Percentiles rank a stretch among this genome's conserved stretches.
Conservation (phyloP, 2,888 invertebrate species). For the Selenia dentaria region DNA sequence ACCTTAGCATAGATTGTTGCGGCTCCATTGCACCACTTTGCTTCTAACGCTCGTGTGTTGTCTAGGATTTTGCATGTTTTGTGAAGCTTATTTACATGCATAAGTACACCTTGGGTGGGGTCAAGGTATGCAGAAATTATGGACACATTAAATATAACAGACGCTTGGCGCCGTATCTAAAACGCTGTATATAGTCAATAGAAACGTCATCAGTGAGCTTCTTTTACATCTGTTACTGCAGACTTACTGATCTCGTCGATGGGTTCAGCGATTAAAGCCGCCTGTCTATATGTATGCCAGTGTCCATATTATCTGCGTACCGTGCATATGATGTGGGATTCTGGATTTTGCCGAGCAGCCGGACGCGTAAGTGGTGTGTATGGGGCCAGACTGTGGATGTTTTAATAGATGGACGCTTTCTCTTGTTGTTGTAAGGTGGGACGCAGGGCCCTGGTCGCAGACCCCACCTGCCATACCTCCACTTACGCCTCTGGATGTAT, state of each 20-base stretch:
- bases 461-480: slow-evolving; percentile 84
- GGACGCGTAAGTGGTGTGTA: slow-evolving; percentile 81
- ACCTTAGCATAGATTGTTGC: slow-evolving; percentile 51
- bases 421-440: slow-evolving; percentile 84
- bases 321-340: slow-evolving; percentile 14
- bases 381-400: slow-evolving; percentile 68
- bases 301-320: slow-evolving; percentile 11
- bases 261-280: slow-evolving; percentile 2
- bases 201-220: neutral
- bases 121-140: slow-evolving; percentile 14
- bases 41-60: slow-evolving; percentile 70
- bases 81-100: slow-evolving; percentile 6
- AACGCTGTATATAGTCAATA: neutral
- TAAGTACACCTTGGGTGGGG: slow-evolving; percentile 1
- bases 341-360: slow-evolving; percentile 57
- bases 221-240: neutral
- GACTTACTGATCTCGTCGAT: slow-evolving; percentile 2
- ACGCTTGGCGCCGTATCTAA: neutral
- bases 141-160: slow-evolving; percentile 8
- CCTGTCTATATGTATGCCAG: neutral
- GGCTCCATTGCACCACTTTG: slow-evolving; percentile 83
- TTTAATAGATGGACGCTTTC: slow-evolving; percentile 78
- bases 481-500: slow-evolving; percentile 86
- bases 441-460: slow-evolving; percentile 82
- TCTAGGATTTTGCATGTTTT: slow-evolving; percentile 55